Evolutionary conservation across 2,888 invertebrate genomes (phyloP).

Genomic region (Drosophila ustulata): DNA sequence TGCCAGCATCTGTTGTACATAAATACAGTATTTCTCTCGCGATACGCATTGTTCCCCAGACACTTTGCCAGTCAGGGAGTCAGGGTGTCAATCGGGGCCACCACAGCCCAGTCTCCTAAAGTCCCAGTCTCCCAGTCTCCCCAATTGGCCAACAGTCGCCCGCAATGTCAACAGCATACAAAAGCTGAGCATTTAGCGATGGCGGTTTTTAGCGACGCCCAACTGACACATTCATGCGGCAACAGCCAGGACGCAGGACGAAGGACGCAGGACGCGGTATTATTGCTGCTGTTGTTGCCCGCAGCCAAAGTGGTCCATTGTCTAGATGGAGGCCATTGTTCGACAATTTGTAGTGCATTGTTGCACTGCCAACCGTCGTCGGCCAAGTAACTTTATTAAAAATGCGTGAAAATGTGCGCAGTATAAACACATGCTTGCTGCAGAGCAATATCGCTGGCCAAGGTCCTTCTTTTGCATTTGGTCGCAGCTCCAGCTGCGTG

Average conservation of each 20-base stretch:
- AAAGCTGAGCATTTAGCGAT: slow-evolving; percentile 58
- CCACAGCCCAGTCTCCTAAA: not conserved
- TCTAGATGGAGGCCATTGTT: slow-evolving; percentile 60
- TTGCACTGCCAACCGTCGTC: slow-evolving; percentile 36
- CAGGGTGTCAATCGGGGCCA: not conserved
- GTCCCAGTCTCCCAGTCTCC: not conserved
- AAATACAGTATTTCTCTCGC: slow-evolving; percentile 40
- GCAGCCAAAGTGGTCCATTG: slow-evolving; percentile 35
- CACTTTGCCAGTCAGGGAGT: not conserved
- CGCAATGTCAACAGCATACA: slow-evolving; percentile 53
- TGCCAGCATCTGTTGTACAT: slow-evolving; percentile 60
- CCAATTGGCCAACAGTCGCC: slow-evolving; percentile 31
- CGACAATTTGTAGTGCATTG: slow-evolving; percentile 71
- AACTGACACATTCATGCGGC: slow-evolving; percentile 25
- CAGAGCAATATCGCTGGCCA: slow-evolving; percentile 1
- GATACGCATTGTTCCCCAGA: slow-evolving; percentile 39
- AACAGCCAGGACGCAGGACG: not conserved
- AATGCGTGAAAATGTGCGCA: slow-evolving; percentile 20
- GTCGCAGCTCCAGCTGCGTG: slow-evolving; percentile 57
- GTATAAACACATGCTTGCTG: not conserved
- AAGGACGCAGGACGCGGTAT: not conserved
- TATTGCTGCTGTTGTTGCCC: not conserved
- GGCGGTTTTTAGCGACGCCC: slow-evolving; percentile 40
- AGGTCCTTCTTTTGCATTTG: slow-evolving; percentile 24
- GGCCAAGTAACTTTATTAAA: slow-evolving; percentile 39